Evolutionary conservation across 2,888 invertebrate species (phyloP).

Genomic region (Syrphus vitripennis): DNA sequence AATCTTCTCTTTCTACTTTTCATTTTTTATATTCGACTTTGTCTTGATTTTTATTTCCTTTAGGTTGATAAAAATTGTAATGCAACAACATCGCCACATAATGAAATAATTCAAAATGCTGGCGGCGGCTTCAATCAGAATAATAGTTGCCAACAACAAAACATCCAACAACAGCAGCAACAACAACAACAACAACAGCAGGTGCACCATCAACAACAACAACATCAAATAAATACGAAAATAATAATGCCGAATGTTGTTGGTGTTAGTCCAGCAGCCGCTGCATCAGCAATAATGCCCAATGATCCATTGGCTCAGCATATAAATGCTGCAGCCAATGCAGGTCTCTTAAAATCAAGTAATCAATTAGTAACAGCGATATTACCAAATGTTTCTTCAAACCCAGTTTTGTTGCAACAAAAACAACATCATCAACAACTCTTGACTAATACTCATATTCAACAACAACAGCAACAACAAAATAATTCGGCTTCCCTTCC

Average conservation of each 20-base stretch:
- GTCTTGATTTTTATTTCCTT: constrained; percentile 5
- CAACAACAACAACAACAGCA: constrained; percentile 60
- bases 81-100: constrained; percentile 83
- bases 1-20: not conserved
- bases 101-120: constrained; percentile 75
- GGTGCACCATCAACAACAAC: constrained; percentile 68
- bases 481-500: constrained; percentile 77
- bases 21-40: not conserved
- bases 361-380: constrained; percentile 54
- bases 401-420: constrained; percentile 60
- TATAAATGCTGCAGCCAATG: constrained; percentile 19
- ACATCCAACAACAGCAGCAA: constrained; percentile 55
- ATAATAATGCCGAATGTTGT: constrained; percentile 38
- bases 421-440: constrained; percentile 65
- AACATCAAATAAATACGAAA: constrained; percentile 56
- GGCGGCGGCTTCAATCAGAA: constrained; percentile 76
- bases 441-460: constrained; percentile 54
- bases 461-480: constrained; percentile 74
- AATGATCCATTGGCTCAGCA: constrained; percentile 53
- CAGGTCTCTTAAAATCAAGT: constrained; percentile 73
- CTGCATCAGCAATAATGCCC: constrained; percentile 59
- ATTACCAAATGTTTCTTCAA: constrained; percentile 52
- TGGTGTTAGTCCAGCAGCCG: constrained; percentile 60
- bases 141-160: constrained; percentile 76
- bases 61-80: constrained; percentile 87